phyloP scores from a whole-genome alignment of 92 coral and sea anemone species.

The Ricordea florida region DNA sequence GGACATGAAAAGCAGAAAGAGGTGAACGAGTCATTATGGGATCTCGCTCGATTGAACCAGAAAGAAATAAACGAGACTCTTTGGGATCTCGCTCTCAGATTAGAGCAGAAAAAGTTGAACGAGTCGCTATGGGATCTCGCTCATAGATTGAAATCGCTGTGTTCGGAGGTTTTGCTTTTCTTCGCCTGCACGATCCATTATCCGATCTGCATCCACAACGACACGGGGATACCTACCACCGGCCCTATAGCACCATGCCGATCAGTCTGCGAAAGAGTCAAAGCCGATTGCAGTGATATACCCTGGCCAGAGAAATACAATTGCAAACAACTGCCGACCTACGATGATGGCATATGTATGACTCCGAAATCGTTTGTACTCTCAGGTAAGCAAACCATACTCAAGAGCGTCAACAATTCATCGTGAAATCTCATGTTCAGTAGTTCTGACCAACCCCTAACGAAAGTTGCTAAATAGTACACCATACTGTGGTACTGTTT shows the following conservation, averaged over 20 bases:
- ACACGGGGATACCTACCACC: not conserved
- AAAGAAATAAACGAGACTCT: not conserved
- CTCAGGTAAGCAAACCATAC: not conserved
- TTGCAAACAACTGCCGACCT: conserved; percentile 32
- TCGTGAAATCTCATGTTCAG: no score
- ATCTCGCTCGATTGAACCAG: no score
- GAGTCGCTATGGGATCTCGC: conserved; percentile 8
- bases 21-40: conserved; percentile 11
- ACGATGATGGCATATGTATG: conserved; percentile 46
- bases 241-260: conserved; percentile 39
- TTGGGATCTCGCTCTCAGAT: not conserved
- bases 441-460: no score
- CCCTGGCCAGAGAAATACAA: not conserved
- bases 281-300: conserved; percentile 58
- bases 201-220: conserved; percentile 50
- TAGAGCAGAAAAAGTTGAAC: conserved; percentile 4
- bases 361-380: conserved; percentile 43
- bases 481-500: no score
- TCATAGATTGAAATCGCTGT: conserved; percentile 13
- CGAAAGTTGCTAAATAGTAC: no score
- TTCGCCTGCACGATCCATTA: conserved; percentile 42
- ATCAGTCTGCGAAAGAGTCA: conserved; percentile 53
- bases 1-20: conserved; percentile 6
- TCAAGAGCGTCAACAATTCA: no score
- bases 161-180: conserved; percentile 53